Base-by-base conservation (phyloP, 1,140 invertebrate species). In the Globodera ellingtonae region DNA sequence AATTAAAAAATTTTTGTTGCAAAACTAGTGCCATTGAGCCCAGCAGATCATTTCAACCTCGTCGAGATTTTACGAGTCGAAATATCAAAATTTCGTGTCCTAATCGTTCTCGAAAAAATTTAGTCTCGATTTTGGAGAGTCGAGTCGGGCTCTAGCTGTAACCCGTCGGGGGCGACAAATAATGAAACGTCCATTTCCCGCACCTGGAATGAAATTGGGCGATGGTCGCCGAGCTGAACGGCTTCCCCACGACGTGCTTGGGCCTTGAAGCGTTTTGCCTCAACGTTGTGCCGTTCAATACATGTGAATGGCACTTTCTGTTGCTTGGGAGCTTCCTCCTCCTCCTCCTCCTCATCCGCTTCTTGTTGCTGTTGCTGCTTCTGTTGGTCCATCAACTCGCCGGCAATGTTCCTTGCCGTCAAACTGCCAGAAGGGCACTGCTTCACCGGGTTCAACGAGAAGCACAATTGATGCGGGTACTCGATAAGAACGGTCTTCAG, bases 391-490 rank as follows among this genome's bases (percentile, higher is more conserved):
- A 15, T 70, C 10, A 24, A 24, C 6, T 70, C 35, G 24, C 6
- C 35, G 67, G 1, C 67, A 70, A 47, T 47, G 66, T 44, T 67
- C n/a, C 8, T 67, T 18, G 18, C 66, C n/a, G 75, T 56, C 0
- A 7, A 46, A n/a, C 48, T 65, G 21, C 79, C 80, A n/a, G 46
- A 62, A 18, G 81, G 77, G 72, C 87, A 88, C 8, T 50, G 48
- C 10, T 50, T 72, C 13, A 85, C 72, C 6, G 86, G 79, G 24
- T 79, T 46, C 21, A 56, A 78, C 62, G 81, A 79, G 79, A 87
- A 85, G 79, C 86, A 87, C 13, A 88, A 56, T 59, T 80, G 77
- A 72, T 87, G 74, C 13, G 56, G 77, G 52, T 78, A 47, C 35
- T 79, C 10, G 44, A 86, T 79, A 59, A 81, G 44, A 15, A 48